Evolutionary conservation across 2,113 vertebrate species (phyloP).

Genomic region (Agapornis roseicollis): DNA sequence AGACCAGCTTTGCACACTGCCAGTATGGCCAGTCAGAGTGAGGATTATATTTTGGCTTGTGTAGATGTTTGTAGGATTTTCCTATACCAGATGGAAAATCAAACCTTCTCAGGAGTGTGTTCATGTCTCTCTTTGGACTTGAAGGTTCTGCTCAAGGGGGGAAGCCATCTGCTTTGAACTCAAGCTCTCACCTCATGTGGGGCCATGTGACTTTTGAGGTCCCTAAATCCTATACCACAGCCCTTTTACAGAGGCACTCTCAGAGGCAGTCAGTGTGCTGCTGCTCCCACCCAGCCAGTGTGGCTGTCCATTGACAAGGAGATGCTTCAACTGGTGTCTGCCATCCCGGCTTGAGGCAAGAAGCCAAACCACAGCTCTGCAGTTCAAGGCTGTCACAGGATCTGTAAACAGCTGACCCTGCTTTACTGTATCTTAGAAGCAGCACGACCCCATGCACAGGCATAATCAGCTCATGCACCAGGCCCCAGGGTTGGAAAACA

Average conservation of each 20-base stretch:
- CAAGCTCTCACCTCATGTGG: background rate
- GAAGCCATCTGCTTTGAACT: background rate
- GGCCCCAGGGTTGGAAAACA: background rate
- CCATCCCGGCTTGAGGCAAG: background rate
- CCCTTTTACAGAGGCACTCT: background rate
- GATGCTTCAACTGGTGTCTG: background rate
- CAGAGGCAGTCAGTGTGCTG: background rate
- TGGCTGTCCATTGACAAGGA: background rate
- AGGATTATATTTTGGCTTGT: background rate
- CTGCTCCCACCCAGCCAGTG: background rate
- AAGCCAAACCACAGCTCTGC: background rate
- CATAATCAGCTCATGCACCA: background rate
- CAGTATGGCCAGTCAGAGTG: background rate
- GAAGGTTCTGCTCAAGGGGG: background rate
- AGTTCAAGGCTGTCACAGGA: background rate
- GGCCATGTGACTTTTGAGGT: background rate
- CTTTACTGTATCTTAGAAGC: background rate
- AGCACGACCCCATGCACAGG: background rate
- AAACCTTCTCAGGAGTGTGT: background rate
- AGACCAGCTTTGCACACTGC: background rate
- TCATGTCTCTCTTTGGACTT: background rate
- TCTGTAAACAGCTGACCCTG: background rate
- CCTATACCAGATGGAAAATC: background rate
- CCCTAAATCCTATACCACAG: fast-evolving
- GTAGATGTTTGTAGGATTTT: background rate